phyloP scores from a whole-genome alignment of 2,888 invertebrate species.

The Macrophya annulata region DNA sequence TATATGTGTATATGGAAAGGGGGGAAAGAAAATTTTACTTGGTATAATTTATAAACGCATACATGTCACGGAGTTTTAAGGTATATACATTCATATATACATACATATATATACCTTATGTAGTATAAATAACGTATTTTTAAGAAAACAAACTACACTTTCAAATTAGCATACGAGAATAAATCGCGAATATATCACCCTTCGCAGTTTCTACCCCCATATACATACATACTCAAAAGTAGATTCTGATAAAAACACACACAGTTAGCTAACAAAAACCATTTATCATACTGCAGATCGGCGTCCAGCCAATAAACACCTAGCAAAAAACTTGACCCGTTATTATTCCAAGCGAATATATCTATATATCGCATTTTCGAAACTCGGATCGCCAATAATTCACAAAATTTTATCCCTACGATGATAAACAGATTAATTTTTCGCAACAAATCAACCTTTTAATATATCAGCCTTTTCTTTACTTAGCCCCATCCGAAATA shows the following conservation, averaged over 20 bases:
- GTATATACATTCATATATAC: too few species aligned
- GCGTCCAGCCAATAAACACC: constrained; percentile 16
- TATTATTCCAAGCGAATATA: background rate
- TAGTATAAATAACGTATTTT: background rate
- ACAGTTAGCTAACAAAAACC: background rate
- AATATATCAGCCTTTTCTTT: background rate
- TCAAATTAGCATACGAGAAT: constrained; percentile 32
- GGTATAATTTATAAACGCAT: constrained; percentile 40
- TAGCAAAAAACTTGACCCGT: background rate
- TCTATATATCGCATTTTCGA: background rate
- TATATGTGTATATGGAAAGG: too few species aligned
- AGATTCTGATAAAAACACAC: constrained; percentile 18
- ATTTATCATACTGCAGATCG: constrained; percentile 15
- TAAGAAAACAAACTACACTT: constrained; percentile 35
- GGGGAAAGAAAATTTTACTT: background rate
- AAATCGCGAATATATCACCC: constrained; percentile 22
- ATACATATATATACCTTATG: too few species aligned
- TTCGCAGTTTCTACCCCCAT: background rate
- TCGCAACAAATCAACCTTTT: background rate
- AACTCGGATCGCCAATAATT: background rate
- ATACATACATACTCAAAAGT: background rate
- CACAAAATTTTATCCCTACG: background rate
- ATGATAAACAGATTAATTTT: constrained; percentile 11
- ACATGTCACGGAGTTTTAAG: background rate
- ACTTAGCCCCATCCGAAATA: too few species aligned